A percentile compares a stretch with the other conserved stretches of the same genome.
Conservation (phyloP, 1,140 invertebrate species). For the Ostrea edulis region DNA sequence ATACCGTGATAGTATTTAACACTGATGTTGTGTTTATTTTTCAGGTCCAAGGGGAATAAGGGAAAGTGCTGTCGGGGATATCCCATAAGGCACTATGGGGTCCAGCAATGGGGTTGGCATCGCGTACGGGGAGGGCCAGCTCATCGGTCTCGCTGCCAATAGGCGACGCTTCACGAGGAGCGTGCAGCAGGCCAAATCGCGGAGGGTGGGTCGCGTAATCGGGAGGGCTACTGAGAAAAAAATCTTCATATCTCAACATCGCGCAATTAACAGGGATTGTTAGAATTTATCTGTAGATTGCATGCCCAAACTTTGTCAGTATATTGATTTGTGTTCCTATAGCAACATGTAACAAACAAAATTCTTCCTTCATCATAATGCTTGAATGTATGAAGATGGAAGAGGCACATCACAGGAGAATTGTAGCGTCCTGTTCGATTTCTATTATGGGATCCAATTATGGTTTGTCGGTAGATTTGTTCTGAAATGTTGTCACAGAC, state of each 20-base stretch:
- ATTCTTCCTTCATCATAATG: constrained; percentile 26
- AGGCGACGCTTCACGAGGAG: constrained; percentile 51
- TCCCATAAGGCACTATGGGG: constrained; percentile 56
- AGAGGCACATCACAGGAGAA: background rate
- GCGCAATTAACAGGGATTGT: constrained; percentile 32
- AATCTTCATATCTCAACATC: constrained; percentile 33
- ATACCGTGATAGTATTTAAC: too few relatives aligned
- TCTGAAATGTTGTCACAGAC: background rate
- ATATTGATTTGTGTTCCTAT: constrained; percentile 37
- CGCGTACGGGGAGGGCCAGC: constrained; percentile 69
- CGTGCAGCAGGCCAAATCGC: constrained; percentile 49
- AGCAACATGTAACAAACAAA: constrained; percentile 37
- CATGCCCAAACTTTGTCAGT: constrained; percentile 34
- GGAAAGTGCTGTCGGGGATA: constrained; percentile 60
- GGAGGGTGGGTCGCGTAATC: constrained; percentile 70
- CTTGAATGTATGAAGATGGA: background rate
- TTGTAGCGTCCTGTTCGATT: background rate
- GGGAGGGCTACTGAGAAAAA: constrained; percentile 61
- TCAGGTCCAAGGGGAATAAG: constrained; percentile 60
- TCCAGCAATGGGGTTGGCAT: constrained; percentile 59
- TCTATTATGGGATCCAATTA: background rate
- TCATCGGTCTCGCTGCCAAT: constrained; percentile 65
- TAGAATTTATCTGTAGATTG: constrained; percentile 31
- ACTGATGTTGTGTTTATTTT: constrained; percentile 45
- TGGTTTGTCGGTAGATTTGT: background rate